These are phyloP conservation scores for Heliconius nattereri DNA, from an alignment of 1,140 invertebrate genomes.

Conservation along the genomic window DNA sequence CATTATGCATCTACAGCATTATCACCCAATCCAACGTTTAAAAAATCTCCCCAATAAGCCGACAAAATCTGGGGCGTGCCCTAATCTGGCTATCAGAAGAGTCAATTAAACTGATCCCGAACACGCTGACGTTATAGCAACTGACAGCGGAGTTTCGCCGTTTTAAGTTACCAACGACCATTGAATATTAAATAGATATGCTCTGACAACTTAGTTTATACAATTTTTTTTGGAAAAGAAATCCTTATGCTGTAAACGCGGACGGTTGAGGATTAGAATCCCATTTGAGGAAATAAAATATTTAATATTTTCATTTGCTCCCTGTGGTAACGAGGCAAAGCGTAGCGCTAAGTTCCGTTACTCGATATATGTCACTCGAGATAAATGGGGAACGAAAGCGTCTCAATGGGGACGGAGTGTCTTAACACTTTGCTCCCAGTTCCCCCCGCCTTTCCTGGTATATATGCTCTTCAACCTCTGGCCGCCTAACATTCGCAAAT, in stretches of 20 bases:
- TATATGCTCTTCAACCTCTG: too few species aligned
- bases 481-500: too few species aligned
- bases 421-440: too few species aligned
- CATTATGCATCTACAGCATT: conserved; percentile 10
- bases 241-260: not conserved
- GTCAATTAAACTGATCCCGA: conserved; percentile 46
- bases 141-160: conserved; percentile 20
- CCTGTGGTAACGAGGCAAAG: too few species aligned
- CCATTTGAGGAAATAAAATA: too few species aligned
- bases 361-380: too few species aligned
- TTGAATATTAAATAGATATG: conserved; percentile 5
- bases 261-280: too few species aligned
- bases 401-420: too few species aligned
- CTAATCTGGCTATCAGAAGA: conserved; percentile 46
- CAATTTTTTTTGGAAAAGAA: not conserved
- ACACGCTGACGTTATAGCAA: conserved; percentile 27
- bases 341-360: too few species aligned
- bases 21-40: conserved; percentile 28
- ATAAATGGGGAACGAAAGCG: too few species aligned
- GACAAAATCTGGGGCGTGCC: conserved; percentile 30
- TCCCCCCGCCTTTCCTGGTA: too few species aligned
- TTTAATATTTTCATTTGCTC: too few species aligned
- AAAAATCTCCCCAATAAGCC: conserved; percentile 30
- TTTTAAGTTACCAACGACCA: conserved; percentile 10
- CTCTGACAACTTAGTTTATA: not conserved